phyloP scores from a whole-genome alignment of 2,888 invertebrate genomes.

The Hydroisotoma schaefferi region DNA sequence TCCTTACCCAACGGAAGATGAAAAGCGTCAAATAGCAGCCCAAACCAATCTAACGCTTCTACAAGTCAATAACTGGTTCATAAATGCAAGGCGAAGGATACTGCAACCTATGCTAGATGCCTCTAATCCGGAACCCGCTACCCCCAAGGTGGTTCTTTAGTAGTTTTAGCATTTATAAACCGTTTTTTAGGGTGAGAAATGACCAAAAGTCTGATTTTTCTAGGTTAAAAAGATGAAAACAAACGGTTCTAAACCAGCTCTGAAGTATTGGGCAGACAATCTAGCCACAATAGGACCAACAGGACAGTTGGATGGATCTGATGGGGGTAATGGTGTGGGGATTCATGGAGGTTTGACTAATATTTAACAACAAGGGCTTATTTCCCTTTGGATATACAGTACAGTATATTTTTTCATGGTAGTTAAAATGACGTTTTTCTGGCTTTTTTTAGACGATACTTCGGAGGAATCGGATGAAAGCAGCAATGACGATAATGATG shows the following conservation, averaged over 20 bases:
- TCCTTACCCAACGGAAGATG: slow-evolving; percentile 92
- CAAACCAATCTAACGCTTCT: slow-evolving; percentile 78
- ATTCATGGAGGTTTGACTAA: slow-evolving; percentile 11
- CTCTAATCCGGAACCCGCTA: slow-evolving; percentile 56
- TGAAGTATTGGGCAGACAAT: slow-evolving; percentile 72
- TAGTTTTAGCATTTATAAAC: too few relatives aligned
- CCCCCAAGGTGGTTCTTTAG: slow-evolving; percentile 53
- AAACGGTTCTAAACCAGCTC: slow-evolving; percentile 58
- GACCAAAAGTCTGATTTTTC: slow-evolving; percentile 1
- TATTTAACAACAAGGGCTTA: not conserved
- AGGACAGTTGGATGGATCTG: slow-evolving; percentile 16
- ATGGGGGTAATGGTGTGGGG: slow-evolving; percentile 24
- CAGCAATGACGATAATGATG: slow-evolving; percentile 47
- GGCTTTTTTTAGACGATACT: slow-evolving; percentile 35
- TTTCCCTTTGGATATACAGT: not conserved
- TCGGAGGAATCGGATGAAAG: slow-evolving; percentile 49
- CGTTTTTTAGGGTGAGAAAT: too few relatives aligned
- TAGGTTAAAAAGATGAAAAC: slow-evolving; percentile 54
- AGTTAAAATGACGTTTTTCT: not conserved
- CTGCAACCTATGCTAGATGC: slow-evolving; percentile 86
- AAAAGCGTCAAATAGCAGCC: slow-evolving; percentile 82
- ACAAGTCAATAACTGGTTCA: slow-evolving; percentile 65
- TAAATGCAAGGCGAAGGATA: slow-evolving; percentile 85
- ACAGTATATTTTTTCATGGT: not conserved
- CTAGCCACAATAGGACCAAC: slow-evolving; percentile 59